Evolutionary conservation across 2,888 invertebrate genomes (phyloP), one percentile per base, ranked within the genome.

Genomic region (Limnephilus rhombicus): DNA sequence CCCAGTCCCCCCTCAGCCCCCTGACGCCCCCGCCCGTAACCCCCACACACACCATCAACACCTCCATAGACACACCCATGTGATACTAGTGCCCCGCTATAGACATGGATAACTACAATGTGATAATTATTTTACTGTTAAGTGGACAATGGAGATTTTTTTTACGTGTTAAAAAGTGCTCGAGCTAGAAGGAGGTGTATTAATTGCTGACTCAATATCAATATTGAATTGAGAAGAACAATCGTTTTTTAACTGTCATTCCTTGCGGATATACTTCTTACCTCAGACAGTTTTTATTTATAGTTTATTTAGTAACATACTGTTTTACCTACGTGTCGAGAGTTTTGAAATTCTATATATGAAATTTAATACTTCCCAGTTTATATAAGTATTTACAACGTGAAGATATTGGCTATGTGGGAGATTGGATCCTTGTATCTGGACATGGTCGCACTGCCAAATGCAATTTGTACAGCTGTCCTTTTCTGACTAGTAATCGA

Each of bases 111-210:
- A 86, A 86, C 29, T 86, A 86, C 41, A 86, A 83, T 86, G 86
- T 86, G 49, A 86, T 86, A 86, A 41, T 45, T 86, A 86, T 86
- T 86, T 86, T 45, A 86, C 85, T 86, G 85, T 41, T 41, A 86
- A 41, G 85, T 86, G 37, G 45, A 86, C 41, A 29, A 86, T 45
- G 13, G 31, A 34, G 34, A 12, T 15, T 29, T 82, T 29, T 82
- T 34, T 82, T 82, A 34, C 15, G 31, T 81, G 81, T 81, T 31
- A 81, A 31, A 18, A 82, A 82, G 68, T 68, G 68, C 68, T 68
- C n/a, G 68, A 68, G 24, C n/a, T n/a, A 68, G 9, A 68, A 68
- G 68, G n/a, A 68, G 24, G 9, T 68, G 9, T 68, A 68, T 68
- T 68, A n/a, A 68, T 68, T 68, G 68, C 24, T 9, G n/a, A 68